Conservation (phyloP, 2,113 vertebrate species). For the Etheostoma spectabile region DNA sequence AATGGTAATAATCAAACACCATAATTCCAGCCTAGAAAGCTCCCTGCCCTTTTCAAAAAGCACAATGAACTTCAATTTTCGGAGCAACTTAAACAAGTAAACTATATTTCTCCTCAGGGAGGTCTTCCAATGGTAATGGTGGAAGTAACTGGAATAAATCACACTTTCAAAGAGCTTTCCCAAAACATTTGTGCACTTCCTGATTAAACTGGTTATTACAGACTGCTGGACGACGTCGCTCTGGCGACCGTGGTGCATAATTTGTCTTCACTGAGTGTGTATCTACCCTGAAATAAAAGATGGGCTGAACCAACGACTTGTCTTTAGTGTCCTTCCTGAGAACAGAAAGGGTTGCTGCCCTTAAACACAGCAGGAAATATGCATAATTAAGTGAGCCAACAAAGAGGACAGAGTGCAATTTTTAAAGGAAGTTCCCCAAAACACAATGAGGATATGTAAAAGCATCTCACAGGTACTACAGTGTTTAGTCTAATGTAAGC, state of each 20-base stretch:
- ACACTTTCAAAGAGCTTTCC: constrained; percentile 62
- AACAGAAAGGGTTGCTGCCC: constrained; percentile 12
- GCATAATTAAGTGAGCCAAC: constrained; percentile 27
- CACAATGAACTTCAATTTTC: background rate
- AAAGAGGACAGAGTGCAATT: constrained; percentile 24
- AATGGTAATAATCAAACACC: background rate
- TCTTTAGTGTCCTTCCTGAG: constrained; percentile 26
- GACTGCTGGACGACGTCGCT: constrained; percentile 62
- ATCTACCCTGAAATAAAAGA: constrained; percentile 67
- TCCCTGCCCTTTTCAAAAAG: background rate
- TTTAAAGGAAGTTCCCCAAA: constrained; percentile 44
- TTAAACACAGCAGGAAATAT: constrained; percentile 41
- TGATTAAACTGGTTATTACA: constrained; percentile 64
- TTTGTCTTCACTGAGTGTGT: constrained; percentile 58
- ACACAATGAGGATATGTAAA: constrained; percentile 27
- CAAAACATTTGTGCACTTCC: constrained; percentile 67
- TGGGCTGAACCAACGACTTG: constrained; percentile 55
- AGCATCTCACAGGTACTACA: constrained; percentile 26
- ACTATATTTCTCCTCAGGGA: constrained; percentile 38
- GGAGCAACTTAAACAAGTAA: background rate
- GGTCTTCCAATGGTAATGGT: constrained; percentile 55
- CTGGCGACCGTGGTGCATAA: constrained; percentile 70
- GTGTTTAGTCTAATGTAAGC: constrained; percentile 64
- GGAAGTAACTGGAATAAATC: constrained; percentile 66
- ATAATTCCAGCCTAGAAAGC: background rate